Evolutionary conservation across 2,113 vertebrate species (phyloP), one percentile per base, ranked within the genome.

Genomic region (Galbula dea): DNA sequence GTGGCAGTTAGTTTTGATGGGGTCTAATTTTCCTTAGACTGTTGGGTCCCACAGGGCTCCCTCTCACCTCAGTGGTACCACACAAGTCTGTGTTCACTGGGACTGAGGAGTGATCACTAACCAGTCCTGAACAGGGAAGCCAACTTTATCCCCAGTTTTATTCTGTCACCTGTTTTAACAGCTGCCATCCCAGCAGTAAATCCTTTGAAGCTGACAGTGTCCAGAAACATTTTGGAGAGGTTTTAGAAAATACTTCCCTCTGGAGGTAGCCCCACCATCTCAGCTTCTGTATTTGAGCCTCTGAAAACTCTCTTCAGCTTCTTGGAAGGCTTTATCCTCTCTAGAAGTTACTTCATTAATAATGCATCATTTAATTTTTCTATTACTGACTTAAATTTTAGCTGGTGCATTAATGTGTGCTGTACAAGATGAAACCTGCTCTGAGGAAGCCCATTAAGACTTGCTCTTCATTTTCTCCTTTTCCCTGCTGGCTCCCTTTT

Each of bases 331-430:
- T 69, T 81, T 72, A 75, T 57, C 10, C 22, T 78, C 17, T 51
- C 34, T 86, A 26, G 54, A 73, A 76, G 51, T 37, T 65, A 58
- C 17, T 72, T 76, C 45, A 77, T 94, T 77, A 95, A 92, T 93
- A 83, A 95, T 88, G 22, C 6, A 77, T 71, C 27, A 67, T 48
- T 89, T 89, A 89, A 93, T 96, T 89, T 90, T 89, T 91, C 79
- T 94, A 72, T 91, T 90, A 80, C 67, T 80, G 81, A 67, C 61
- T 85, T 94, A 73, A 87, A 82, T 46, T 95, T 97, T 96, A 86
- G 95, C 93, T 1, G 5, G 41, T 66, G 26, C 41, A 79, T 94
- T 93, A 75, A 68, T 21, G 15, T 57, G 63, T 85, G 81, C 95
- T 57, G 12, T 67, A 67, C 34, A 69, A 94, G 74, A 34, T 13